phyloP scores from a whole-genome alignment of 2,797 vertebrate species.

The Chiroxiphia lanceolata region DNA sequence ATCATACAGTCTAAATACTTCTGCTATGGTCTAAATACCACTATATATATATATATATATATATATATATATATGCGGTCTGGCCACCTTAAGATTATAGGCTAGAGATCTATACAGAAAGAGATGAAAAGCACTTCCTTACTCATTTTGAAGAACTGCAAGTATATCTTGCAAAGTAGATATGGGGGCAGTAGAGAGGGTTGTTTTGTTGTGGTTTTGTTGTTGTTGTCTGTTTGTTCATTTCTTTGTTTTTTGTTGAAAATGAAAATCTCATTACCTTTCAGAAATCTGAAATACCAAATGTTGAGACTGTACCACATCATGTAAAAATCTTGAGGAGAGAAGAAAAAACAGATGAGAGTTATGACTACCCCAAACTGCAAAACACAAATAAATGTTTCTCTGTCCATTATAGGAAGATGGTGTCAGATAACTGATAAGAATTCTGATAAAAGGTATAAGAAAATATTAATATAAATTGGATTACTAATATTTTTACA shows the following conservation, averaged over 20 bases:
- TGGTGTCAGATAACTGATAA: fast-evolving
- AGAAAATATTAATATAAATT: neutral
- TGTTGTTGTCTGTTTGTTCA: neutral
- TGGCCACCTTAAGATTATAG: neutral
- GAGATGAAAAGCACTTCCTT: neutral
- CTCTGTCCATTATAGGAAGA: neutral
- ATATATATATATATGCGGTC: too few relatives aligned
- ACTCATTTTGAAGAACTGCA: neutral
- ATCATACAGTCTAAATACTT: neutral
- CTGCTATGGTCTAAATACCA: neutral
- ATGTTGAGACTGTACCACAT: neutral
- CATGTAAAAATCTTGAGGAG: neutral
- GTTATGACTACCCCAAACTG: neutral
- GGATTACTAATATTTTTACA: neutral
- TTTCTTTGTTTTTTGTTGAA: neutral
- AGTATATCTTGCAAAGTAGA: neutral
- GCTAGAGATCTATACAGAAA: neutral
- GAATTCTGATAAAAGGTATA: neutral
- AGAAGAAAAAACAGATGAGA: neutral
- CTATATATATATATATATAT: too few relatives aligned
- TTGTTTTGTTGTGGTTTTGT: neutral
- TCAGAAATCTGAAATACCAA: neutral
- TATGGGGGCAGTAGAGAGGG: fast-evolving
- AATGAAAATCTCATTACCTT: neutral
- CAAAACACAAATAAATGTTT: neutral